Evolutionary conservation across 2,113 vertebrate genomes (phyloP).

Genomic region (Xiphorhynchus elegans): DNA sequence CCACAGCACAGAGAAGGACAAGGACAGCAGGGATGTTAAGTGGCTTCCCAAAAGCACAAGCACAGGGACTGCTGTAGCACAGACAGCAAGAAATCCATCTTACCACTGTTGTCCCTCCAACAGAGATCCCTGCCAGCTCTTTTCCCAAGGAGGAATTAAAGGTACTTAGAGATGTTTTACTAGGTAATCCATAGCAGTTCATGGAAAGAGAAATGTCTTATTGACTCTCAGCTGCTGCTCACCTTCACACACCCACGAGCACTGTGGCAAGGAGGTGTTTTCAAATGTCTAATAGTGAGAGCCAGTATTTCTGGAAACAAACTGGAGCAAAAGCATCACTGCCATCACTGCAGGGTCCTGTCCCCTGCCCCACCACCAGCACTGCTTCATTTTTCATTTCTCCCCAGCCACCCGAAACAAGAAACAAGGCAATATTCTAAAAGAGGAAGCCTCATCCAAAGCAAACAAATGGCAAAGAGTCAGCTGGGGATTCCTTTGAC

Average conservation of each 20-base stretch:
- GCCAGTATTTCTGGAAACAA: not conserved
- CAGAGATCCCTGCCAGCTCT: not conserved
- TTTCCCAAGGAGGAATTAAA: not conserved
- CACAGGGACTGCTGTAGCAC: not conserved
- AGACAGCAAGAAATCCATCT: not conserved
- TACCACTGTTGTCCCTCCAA: not conserved
- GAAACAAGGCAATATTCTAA: not conserved
- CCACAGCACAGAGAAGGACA: rapidly evolving
- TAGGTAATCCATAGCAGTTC: not conserved
- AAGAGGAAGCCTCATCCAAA: not conserved
- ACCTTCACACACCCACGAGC: not conserved
- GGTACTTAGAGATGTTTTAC: not conserved
- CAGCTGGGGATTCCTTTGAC: not conserved
- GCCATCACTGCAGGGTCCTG: not conserved
- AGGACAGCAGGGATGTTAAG: not conserved
- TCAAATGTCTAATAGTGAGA: not conserved
- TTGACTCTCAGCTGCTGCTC: not conserved
- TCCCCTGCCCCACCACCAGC: not conserved
- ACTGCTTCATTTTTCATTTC: not conserved
- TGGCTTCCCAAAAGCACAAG: not conserved
- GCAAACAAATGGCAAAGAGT: not conserved
- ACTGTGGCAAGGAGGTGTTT: not conserved
- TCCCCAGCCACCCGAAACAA: not conserved
- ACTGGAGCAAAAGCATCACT: rapidly evolving
- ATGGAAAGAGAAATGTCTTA: not conserved